Evolutionary conservation across 2,888 invertebrate species (phyloP), one percentile per base, ranked within the genome.

Genomic region (Ormyrus thymus): DNA sequence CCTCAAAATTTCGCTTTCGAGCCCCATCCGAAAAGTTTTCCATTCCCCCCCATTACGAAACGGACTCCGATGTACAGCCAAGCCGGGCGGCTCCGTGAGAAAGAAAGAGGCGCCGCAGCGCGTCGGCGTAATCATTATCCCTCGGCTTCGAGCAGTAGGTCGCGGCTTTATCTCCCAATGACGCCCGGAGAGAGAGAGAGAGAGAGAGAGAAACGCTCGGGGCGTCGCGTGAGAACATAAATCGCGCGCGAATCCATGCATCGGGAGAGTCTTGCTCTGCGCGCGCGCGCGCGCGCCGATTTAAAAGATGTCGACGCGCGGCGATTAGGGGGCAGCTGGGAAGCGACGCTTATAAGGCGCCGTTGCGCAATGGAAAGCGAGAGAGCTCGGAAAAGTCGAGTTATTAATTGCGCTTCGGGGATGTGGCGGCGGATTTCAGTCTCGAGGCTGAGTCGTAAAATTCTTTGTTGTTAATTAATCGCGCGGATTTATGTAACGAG

Each of bases 71-170:
- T 29, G n/a, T n/a, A n/a, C n/a, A 29, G 29, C 29, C 29, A 4
- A 29, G 29, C 29, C 29, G 29, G 29, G 29, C 29, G 29, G 29
- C 48, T 43, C n/a, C 68, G 56, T 70, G 70, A 70, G 59, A 70
- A 70, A 70, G 43, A 15, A 6, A 43, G 15, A 1, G 69, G 10
- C 11, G 69, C 45, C n/a, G n/a, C n/a, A 51, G 53, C n/a, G 51
- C 53, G 11, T 43, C 11, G 9, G 7, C 5, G 48, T 46, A 69
- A 58, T 58, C 58, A 58, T 58, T 69, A 48, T 48, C n/a, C 51
- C 29, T 29, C 29, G 29, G 50, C 53, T 50, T 10, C 9, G 46
- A 15, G 51, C 58, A 43, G 56, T 46, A 69, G 69, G 58, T 58
- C 58, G 58, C 46, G 43, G 15, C n/a, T 66, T 46, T 48, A 61